Evolutionary conservation across 64 coral and sea anemone species (phyloP), one percentile per base, ranked within the genome.

Genomic region (Montipora foliosa): DNA sequence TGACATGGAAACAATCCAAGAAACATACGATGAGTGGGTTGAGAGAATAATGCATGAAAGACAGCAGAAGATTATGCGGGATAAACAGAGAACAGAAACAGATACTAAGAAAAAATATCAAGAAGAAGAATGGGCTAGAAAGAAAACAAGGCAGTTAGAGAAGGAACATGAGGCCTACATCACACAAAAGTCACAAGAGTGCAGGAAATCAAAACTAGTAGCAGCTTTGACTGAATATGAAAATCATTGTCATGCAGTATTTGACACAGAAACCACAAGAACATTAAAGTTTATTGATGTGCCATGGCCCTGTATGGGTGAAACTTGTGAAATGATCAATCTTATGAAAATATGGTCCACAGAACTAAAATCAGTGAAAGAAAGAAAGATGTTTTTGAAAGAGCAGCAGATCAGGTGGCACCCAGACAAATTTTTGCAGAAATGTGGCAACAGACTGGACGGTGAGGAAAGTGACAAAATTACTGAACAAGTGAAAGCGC

Each of bases 381-480:
- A 86, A 47, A 58, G 73, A 68, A 94, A 92, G 61, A 94, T 86
- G 72, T 96, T 92, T 62, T 80, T 99, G 20, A 99, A 95, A 87
- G 91, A 92, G 73, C 98, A 99, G 67, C 95, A 96, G 78, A 90
- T 99, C 4, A 75, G 84, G 67, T 99, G 98, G 98, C 98, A 99
- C 21, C 98, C 98, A 14, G 98, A 99, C 16, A 83, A 77, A 4
- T 99, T 99, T 80, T 48, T 92, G 5, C 98, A 99, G 60, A 94
- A 74, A 87, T 99, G 98, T 46, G 88, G 85, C 19, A 75, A 95
- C 50, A 96, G 85, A 44, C 60, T 99, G 20, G 71, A 84, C 61
- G 78, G 49, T 14, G 37, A 44, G 2, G 95, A 99, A 57, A 94
- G 80, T 66, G 89, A 96, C 70, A 71, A 82, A 78, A 93, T 94